phyloP scores from a whole-genome alignment of 2,113 vertebrate species.

The Arvicanthis niloticus region DNA sequence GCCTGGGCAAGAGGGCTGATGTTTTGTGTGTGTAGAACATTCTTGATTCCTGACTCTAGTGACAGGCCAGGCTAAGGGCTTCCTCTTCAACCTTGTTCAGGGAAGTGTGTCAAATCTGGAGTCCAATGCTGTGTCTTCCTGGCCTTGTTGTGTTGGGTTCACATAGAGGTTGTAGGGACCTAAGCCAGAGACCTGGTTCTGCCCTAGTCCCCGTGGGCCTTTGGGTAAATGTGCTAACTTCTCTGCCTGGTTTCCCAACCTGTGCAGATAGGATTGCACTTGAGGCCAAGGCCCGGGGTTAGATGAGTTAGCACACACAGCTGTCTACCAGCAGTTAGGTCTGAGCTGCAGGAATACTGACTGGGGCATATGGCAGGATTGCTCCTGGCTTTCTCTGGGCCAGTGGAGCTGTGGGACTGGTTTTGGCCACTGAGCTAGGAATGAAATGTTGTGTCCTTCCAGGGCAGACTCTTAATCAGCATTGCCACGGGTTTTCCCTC shows the following conservation, averaged over 20 bases:
- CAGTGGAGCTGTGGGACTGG: background rate
- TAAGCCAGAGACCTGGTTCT: background rate
- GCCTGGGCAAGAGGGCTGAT: background rate
- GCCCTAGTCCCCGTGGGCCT: background rate
- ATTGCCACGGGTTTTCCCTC: background rate
- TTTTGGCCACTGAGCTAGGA: background rate
- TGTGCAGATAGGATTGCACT: accelerated
- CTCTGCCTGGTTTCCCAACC: background rate
- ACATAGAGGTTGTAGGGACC: background rate
- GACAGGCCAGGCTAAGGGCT: too few species aligned
- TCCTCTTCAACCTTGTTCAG: background rate
- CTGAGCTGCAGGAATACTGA: background rate
- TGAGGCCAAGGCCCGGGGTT: background rate
- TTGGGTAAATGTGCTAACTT: background rate
- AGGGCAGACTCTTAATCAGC: background rate
- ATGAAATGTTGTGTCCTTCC: background rate
- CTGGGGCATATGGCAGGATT: accelerated
- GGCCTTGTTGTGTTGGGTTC: background rate
- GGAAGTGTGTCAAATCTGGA: background rate
- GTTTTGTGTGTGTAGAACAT: background rate
- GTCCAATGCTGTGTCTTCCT: background rate
- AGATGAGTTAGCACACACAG: too few species aligned
- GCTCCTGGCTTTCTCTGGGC: background rate
- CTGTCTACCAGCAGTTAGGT: too few species aligned
- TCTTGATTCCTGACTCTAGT: background rate